These are phyloP conservation scores for Tupaia chinensis DNA, from an alignment of 2,113 vertebrate genomes.

Conservation along the genomic window DNA sequence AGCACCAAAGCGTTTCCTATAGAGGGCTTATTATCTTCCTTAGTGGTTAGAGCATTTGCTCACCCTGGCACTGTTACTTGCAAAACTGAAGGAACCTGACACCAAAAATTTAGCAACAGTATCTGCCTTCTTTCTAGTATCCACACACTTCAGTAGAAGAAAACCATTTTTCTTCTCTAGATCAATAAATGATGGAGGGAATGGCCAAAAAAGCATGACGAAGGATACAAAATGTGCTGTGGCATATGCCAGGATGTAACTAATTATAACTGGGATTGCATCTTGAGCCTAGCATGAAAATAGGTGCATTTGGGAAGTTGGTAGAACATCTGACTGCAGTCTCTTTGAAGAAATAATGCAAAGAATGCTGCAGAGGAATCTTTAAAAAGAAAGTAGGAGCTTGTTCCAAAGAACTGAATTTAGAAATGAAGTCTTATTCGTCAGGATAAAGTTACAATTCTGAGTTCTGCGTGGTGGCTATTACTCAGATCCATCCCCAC, in stretches of 20 bases:
- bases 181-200: neutral
- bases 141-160: neutral
- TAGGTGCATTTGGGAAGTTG: neutral
- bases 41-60: neutral
- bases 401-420: neutral
- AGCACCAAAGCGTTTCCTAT: neutral
- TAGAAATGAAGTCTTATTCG: neutral
- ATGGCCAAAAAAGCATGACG: neutral
- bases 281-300: neutral
- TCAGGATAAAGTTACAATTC: neutral
- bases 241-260: neutral
- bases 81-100: neutral
- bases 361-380: neutral
- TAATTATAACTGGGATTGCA: neutral
- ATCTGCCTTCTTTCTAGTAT: neutral
- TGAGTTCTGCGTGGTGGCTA: neutral
- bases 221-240: neutral
- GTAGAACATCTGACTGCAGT: neutral
- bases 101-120: neutral
- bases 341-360: neutral
- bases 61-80: no score
- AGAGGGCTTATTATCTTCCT: neutral
- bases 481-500: neutral
- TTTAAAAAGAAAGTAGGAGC: neutral
- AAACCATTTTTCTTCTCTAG: neutral